Conservation (phyloP, 2,113 vertebrate species). For the Alligator mississippiensis region DNA sequence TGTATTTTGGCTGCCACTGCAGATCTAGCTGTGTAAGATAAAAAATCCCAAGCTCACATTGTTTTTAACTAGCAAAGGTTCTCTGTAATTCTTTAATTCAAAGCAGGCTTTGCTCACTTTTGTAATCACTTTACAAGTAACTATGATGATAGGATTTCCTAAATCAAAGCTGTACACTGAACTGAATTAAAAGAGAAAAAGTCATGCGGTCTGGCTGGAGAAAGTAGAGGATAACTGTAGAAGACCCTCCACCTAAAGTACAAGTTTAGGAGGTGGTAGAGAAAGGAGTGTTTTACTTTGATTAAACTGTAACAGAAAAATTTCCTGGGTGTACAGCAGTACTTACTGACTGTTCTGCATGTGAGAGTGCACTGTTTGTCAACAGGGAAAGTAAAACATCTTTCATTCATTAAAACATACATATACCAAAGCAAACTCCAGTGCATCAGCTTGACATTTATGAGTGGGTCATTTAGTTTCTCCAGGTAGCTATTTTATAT, state of each 20-base stretch:
- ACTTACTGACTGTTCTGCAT: slow-evolving; percentile 41
- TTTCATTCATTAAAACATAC: slow-evolving; percentile 54
- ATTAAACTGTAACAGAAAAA: slow-evolving; percentile 65
- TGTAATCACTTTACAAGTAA: slow-evolving; percentile 59
- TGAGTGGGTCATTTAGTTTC: neutral
- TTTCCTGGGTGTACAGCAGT: slow-evolving; percentile 50
- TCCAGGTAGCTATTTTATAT: slow-evolving; percentile 15
- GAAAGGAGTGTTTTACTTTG: slow-evolving; percentile 40
- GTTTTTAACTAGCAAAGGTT: slow-evolving; percentile 57
- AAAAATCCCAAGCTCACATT: slow-evolving; percentile 62
- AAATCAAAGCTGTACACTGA: slow-evolving; percentile 73
- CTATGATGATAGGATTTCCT: slow-evolving; percentile 68
- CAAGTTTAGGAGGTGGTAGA: slow-evolving; percentile 6
- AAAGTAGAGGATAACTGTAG: slow-evolving; percentile 38
- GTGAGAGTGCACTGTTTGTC: neutral
- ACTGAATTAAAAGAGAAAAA: slow-evolving; percentile 69
- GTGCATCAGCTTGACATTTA: slow-evolving; percentile 4
- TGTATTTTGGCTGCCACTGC: neutral
- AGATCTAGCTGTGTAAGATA: slow-evolving; percentile 39
- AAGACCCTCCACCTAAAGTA: slow-evolving; percentile 28
- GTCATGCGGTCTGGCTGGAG: neutral
- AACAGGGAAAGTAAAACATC: slow-evolving; percentile 47
- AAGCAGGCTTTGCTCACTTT: slow-evolving; percentile 73
- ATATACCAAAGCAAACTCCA: slow-evolving; percentile 45
- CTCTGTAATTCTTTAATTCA: slow-evolving; percentile 70